Evolutionary conservation across 2,888 invertebrate species (phyloP), one percentile per base, ranked within the genome.

Genomic region (Ceriagrion tenellum): DNA sequence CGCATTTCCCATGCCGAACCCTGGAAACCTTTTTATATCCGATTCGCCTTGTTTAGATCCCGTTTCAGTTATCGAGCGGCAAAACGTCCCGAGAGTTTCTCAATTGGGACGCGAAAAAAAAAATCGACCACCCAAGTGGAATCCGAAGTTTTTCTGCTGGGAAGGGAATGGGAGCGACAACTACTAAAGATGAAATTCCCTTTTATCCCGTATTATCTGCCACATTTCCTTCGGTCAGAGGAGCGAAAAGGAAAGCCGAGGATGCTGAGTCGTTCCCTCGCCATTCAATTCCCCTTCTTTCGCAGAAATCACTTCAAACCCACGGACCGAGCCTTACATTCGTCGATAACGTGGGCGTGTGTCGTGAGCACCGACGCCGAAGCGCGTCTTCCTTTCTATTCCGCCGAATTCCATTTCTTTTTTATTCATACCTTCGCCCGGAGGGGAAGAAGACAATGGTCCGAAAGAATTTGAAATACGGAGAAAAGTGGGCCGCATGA

Each of bases 401-500:
- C 8, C 47, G 8, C 47, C 47, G 47, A 47, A 47, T 47, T 47
- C 47, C 47, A 4, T 47, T 47, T 47, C 47, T 47, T 47, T 40
- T 63, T 63, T 91, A 18, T 59, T 59, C 26, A 10, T 18, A 63
- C 69, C n/a, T 13, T 40, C 13, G 35, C 47, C 8, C n/a, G 63
- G 69, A 63, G n/a, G 93, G n/a, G 40, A 8, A 47, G 59, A 40
- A 55, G 69, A 93, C 93, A 93, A 93, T 93, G 93, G 55, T 40
- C 26, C 69, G 69, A 93, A 74, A 35, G 74, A 69, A 93, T 47
- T 47, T 47, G 91, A 63, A 91, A 26, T 35, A 30, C 26, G 63
- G 47, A 47, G 93, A 69, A 93, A 47, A 93, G 93, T 93, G 74
- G 93, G 93, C 74, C 93, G 47, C 18, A 18, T 69, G 63, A 23